Base-by-base conservation (phyloP, 2,113 vertebrate genomes). In the Siniperca knerii region DNA sequence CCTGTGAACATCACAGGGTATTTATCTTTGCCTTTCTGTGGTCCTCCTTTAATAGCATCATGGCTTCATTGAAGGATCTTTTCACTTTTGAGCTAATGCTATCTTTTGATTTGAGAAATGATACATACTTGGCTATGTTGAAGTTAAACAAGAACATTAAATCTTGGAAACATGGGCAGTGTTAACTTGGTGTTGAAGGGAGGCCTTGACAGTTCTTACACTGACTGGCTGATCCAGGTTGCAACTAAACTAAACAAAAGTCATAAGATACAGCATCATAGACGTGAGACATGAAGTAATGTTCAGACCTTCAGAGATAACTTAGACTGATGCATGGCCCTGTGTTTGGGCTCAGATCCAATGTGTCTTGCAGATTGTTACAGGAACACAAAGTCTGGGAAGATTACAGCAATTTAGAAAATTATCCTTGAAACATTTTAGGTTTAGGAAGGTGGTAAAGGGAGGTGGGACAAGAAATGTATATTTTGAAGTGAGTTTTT, bases 231-330 rank as follows among this genome's bases (percentile, higher is more conserved):
- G 58, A 55, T 75, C 11, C 23, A 62, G 23, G 52, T 68, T 10
- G 66, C 29, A 48, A 15, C 65, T 77, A 54, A 79, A 73, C 48
- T 58, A 64, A 58, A 62, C 52, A 68, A 70, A 70, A 74, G 50
- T 77, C 64, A 83, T 87, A 70, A 79, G 83, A 70, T 0, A 23
- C 48, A 81, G n/a, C 66, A 73, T 78, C 25, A 54, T 52, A 85
- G 25, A 65, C 3, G 11, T 40, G 52, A 70, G 50, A 71, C 35
- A 58, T 64, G 35, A 60, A 68, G 73, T 72, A 62, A 80, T 66
- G 65, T 52, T 48, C n/a, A 82, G 76, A 44, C 72, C 46, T 60
- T 89, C 62, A 81, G 69, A 65, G 76, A 82, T 82, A 84, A 81
- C 62, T 15, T 52, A 46, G 55, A 66, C 54, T 82, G 80, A 86